phyloP scores from a whole-genome alignment of 1,140 invertebrate species.

The Tribolium castaneum region DNA sequence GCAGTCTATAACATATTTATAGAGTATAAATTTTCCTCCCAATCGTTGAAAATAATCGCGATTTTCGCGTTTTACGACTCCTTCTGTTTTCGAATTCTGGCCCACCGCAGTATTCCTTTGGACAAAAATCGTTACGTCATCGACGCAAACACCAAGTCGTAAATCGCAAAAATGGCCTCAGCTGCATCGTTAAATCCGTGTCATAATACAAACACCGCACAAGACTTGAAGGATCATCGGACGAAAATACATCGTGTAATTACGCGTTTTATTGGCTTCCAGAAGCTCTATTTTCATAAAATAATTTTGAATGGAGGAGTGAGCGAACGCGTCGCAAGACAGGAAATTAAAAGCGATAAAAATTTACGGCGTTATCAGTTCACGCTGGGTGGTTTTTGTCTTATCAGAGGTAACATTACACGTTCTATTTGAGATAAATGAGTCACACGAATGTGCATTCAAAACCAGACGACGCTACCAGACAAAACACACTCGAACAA shows the following conservation, averaged over 20 bases:
- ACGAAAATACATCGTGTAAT: not conserved
- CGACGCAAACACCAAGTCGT: not conserved
- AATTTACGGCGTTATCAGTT: slow-evolving; percentile 1
- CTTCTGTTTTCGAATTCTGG: too few species aligned
- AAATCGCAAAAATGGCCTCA: not conserved
- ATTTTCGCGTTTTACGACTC: not conserved
- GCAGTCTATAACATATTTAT: not conserved
- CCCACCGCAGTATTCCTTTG: not conserved
- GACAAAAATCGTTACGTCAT: not conserved
- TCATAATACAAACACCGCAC: too few species aligned
- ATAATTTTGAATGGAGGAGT: not conserved
- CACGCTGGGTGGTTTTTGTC: not conserved
- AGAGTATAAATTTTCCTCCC: not conserved
- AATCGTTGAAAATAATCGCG: not conserved
- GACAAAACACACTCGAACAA: slow-evolving; percentile 16
- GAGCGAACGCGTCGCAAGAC: not conserved
- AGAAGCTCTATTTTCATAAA: not conserved
- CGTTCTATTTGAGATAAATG: slow-evolving; percentile 16
- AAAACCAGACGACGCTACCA: slow-evolving; percentile 17
- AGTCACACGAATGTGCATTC: slow-evolving; percentile 5
- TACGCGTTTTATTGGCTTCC: not conserved
- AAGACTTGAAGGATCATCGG: not conserved
- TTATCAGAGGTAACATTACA: not conserved
- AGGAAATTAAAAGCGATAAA: slow-evolving; percentile 5
- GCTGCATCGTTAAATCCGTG: not conserved